Base-by-base conservation (phyloP, 2,888 invertebrate species). In the Himalopsyche anomala region DNA sequence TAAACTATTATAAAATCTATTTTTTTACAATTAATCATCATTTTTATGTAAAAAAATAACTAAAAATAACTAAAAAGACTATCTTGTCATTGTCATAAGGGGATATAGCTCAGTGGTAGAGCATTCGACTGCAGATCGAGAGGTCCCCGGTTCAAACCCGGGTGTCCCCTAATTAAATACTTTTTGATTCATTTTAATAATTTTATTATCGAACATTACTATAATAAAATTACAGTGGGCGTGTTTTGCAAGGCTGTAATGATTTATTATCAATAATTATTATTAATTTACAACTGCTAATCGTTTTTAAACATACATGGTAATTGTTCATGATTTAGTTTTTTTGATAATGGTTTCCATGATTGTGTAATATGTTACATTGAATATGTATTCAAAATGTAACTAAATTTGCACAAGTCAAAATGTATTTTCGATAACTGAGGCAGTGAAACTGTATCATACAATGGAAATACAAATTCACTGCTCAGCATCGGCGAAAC, bases 51-150 rank as follows among this genome's bases (percentile, higher is more conserved):
- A 74, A 74, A 36, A 38, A 38, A 28, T 12, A n/a, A n/a, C n/a
- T n/a, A n/a, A n/a, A n/a, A n/a, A n/a, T n/a, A n/a, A n/a, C n/a
- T n/a, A n/a, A n/a, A n/a, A n/a, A n/a, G n/a, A 82, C 17, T 82
- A 19, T 81, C 54, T 81, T 9, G 17, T 15, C 5, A 17, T 17
- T 80, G 6, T 42, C 80, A 54, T 17, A 19, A 81, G 91, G 92
- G 92, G 96, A 95, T 96, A 95, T 96, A 96, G 96, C 96, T 96
- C 96, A 96, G 96, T 96, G 96, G 96, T 96, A 96, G 96, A 96
- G 96, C 96, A 96, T 96, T 96, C 96, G 96, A 96, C 96, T 96
- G 96, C 96, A 96, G 96, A 96, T 96, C 95, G 96, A 96, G 96
- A 96, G 96, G 96, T 95, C 96, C 96, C 95, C 96, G 96, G 96